Base-by-base conservation (phyloP, 30 jellyfish, hydroid and myxozoan species). In the Cassiopea andromeda region DNA sequence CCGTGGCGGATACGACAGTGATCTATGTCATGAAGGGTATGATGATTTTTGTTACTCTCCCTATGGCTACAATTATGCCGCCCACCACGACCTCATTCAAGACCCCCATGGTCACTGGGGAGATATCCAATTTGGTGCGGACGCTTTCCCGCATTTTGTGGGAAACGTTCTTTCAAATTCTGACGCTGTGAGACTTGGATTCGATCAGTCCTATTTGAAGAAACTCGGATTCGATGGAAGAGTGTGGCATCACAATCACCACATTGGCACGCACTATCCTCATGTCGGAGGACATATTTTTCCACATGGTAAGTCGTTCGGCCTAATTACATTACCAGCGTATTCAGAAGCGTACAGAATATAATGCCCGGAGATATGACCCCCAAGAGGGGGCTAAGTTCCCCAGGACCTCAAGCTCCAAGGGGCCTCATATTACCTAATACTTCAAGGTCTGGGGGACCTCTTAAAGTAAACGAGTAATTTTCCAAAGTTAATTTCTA, bases 201-300 rank as follows among this genome's bases (percentile, higher is more conserved):
- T 80, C 12, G 88, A 80, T 43, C 67, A 45, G 88, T 80, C 88
- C 18, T 80, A 80, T 47, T 78, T 80, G 78, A 80, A 80, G 78
- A 80, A 80, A 49, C 60, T 80, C 3, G 88, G 88, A 45, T 80
- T 48, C 68, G 88, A 80, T 80, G 88, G 88, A 1, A 59, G 44
- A 8, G 44, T 46, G 7, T 80, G 88, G 88, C 88, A 60, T 60
- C 88, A 80, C 60, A 61, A 48, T 14, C 69, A 27, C n/a, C 48
- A 48, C 74, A 47, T 45, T 27, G 47, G 68, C 48, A n/a, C 61
- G 12, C 54, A 38, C 5, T 78, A 80, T 80, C 83, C 68, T 1
- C 44, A 70, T 71, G 48, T 15, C 44, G 90, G 82, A 1, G 83
- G 81, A n/a, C 90, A 43, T 66, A 60, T 73, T 5, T 67, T 44